phyloP scores from a whole-genome alignment of 2,113 vertebrate species.

The Phalacrocorax carbo region DNA sequence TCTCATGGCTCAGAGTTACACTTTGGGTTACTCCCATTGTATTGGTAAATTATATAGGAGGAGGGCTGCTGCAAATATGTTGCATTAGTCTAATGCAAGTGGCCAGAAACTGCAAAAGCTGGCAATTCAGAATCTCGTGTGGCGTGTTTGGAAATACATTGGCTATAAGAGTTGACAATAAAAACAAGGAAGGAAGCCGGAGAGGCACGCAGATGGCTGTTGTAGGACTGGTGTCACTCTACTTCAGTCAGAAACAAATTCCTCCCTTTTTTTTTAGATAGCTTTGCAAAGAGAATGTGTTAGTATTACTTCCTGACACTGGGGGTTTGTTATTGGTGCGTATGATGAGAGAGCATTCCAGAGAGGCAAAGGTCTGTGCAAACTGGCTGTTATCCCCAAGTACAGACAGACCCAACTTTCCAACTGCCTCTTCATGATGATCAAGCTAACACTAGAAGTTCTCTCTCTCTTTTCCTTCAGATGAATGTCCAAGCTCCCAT shows the following conservation, averaged over 20 bases:
- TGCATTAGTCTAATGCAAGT: neutral
- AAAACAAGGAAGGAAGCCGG: neutral
- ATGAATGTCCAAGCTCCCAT: neutral
- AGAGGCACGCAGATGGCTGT: neutral
- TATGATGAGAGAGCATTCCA: neutral
- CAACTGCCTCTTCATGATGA: neutral
- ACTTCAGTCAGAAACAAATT: neutral
- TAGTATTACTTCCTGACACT: neutral
- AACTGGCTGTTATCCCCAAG: neutral
- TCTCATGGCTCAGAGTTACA: neutral
- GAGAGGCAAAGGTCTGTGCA: neutral
- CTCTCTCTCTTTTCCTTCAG: neutral
- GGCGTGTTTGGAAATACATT: neutral
- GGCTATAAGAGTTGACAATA: neutral
- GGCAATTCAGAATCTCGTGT: neutral
- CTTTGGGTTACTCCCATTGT: neutral
- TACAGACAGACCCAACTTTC: neutral
- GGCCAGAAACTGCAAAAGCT: neutral
- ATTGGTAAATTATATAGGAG: neutral
- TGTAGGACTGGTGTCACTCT: neutral
- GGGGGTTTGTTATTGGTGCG: neutral
- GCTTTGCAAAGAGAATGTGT: constrained; percentile 6
- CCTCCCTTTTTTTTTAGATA: neutral
- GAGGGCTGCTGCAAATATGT: neutral
- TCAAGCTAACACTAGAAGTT: neutral